Conservation (phyloP, 2,797 vertebrate genomes). For the Alauda arvensis region DNA sequence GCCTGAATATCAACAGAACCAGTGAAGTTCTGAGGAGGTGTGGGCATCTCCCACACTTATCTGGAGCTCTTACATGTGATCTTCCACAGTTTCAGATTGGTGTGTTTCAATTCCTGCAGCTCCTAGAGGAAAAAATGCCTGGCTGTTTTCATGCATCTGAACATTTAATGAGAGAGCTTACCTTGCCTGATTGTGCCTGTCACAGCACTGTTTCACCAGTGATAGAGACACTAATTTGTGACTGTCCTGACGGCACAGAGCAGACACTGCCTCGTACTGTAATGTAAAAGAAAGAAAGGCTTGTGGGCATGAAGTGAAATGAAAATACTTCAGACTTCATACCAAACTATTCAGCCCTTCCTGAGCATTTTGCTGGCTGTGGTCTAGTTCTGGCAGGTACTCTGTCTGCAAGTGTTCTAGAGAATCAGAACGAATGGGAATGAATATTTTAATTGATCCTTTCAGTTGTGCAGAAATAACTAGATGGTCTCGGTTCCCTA, state of each 20-base stretch:
- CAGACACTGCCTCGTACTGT: background rate
- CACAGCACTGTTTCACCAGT: background rate
- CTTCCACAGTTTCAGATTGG: background rate
- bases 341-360: background rate
- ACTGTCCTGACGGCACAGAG: background rate
- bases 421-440: background rate
- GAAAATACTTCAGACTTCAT: background rate
- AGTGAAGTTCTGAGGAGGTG: background rate
- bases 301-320: background rate
- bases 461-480: slow-evolving; percentile 24
- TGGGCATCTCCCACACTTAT: background rate
- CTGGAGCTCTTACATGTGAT: background rate
- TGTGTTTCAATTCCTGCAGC: background rate
- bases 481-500: background rate
- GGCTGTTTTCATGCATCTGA: background rate
- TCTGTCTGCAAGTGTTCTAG: background rate
- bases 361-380: background rate
- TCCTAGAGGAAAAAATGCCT: background rate
- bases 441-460: slow-evolving; percentile 15
- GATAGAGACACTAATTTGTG: background rate
- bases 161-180: background rate
- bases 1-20: background rate
- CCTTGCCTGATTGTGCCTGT: background rate
- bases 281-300: background rate
- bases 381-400: background rate